Evolutionary conservation across 2,113 vertebrate species (phyloP), one percentile per base, ranked within the genome.

Genomic region (Catharus minimus): DNA sequence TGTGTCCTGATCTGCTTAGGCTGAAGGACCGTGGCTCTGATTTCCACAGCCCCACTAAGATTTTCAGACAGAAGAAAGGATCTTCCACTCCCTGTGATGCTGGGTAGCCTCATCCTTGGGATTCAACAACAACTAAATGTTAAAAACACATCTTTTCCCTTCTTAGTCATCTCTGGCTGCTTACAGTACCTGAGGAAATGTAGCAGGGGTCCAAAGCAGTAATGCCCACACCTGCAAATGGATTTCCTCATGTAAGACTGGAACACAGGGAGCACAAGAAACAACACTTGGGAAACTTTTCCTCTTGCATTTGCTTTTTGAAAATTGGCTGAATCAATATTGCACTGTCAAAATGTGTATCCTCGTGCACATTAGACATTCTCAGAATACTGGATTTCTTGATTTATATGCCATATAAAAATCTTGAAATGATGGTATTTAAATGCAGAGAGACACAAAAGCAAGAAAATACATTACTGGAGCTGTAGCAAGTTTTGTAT

Each of bases 241-340:
- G 21, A 67, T 86, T 93, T 90, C 15, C 27, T 16, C 1, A 2
- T 7, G 5, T 32, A 64, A 57, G 41, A 52, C 6, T 72, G 55
- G 24, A 90, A 86, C 22, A 32, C 2, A 5, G 43, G 57, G 8
- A 66, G 36, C 27, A 32, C 24, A 64, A 81, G 23, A 86, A 78
- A 55, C 11, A 82, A 11, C n/a, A 86, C 26, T 30, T 60, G 22
- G 22, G 67, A 79, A 39, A 49, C 13, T 61, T 74, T 67, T 83
- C 26, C 46, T 83, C 41, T 57, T 66, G 55, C 30, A 44, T 24
- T 75, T 86, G 50, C 7, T 76, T 65, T 86, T 90, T 56, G 27
- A 50, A 73, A 88, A 81, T 10, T 78, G 90, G 8, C 15, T 81
- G 82, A 92, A 94, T 81, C 76, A 88, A 41, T 89, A 80, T 41